A percentile compares a stretch with the other conserved stretches of the same genome.
Conservation (phyloP, 2,888 invertebrate genomes). For the Rhamnusium bicolor region DNA sequence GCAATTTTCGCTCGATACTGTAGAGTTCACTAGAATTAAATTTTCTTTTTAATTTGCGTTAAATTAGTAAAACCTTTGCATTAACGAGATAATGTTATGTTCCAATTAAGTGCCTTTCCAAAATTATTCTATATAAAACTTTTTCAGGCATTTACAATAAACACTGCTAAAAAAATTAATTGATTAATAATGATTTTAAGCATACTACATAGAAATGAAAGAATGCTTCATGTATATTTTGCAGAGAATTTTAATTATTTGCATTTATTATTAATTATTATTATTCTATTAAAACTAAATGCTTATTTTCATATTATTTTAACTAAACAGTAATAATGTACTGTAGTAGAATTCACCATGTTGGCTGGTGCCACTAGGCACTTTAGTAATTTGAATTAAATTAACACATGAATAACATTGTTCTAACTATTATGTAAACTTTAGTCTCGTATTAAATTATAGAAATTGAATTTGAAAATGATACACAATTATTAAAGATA, state of each 20-base stretch:
- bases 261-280: no score
- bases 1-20: neutral
- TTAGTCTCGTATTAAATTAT: neutral
- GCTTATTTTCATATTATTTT: neutral
- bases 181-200: no score
- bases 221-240: neutral
- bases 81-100: neutral
- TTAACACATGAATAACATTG: constrained; percentile 1
- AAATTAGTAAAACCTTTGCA: neutral
- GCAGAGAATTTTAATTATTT: neutral
- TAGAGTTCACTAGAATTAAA: neutral
- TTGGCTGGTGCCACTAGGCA: neutral
- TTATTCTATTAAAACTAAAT: neutral
- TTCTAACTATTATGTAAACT: neutral
- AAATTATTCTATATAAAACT: no score
- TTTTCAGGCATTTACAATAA: no score
- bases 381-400: constrained; percentile 6
- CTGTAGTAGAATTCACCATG: neutral
- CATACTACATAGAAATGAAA: no score
- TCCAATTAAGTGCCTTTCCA: neutral
- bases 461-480: neutral
- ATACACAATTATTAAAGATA: neutral
- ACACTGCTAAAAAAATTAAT: no score
- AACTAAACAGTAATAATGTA: neutral
- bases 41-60: neutral